Percentiles rank a stretch among this genome's conserved stretches.
Evolutionary conservation across 2,113 vertebrate genomes (phyloP).

Genomic region (Macrotus californicus): DNA sequence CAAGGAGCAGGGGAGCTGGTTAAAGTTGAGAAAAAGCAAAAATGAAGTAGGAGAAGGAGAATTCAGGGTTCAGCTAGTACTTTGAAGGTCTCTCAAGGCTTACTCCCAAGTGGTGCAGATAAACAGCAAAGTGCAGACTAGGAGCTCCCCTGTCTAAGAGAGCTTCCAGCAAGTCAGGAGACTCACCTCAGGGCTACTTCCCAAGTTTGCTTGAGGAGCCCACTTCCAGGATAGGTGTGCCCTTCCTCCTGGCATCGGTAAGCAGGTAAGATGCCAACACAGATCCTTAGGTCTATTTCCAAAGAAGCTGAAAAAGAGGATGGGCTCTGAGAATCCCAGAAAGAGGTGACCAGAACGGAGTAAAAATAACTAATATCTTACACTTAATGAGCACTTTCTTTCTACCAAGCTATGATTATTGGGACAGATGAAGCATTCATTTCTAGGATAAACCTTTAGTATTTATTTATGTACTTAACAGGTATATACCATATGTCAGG

Average conservation of each 20-base stretch:
- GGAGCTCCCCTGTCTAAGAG: neutral
- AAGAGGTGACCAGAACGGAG: neutral
- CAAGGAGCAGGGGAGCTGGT: neutral
- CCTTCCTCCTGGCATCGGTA: neutral
- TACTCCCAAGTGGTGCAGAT: neutral
- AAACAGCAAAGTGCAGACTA: neutral
- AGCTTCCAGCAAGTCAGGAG: neutral
- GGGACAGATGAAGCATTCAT: neutral
- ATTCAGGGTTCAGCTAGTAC: neutral
- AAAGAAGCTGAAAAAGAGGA: neutral
- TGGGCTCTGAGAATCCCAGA: neutral
- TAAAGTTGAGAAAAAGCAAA: neutral
- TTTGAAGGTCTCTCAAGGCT: neutral
- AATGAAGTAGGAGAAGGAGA: neutral
- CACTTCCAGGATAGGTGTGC: neutral
- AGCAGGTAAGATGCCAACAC: neutral
- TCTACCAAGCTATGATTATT: neutral
- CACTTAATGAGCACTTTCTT: neutral
- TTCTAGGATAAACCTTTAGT: neutral
- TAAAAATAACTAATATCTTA: neutral
- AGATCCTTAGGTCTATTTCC: neutral
- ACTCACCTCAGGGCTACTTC: no score
- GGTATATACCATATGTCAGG: neutral
- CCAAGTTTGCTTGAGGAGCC: accelerated
- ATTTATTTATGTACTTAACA: neutral